These are phyloP conservation scores for Grus americana DNA, from an alignment of 2,113 vertebrate genomes.

Conservation along the genomic window DNA sequence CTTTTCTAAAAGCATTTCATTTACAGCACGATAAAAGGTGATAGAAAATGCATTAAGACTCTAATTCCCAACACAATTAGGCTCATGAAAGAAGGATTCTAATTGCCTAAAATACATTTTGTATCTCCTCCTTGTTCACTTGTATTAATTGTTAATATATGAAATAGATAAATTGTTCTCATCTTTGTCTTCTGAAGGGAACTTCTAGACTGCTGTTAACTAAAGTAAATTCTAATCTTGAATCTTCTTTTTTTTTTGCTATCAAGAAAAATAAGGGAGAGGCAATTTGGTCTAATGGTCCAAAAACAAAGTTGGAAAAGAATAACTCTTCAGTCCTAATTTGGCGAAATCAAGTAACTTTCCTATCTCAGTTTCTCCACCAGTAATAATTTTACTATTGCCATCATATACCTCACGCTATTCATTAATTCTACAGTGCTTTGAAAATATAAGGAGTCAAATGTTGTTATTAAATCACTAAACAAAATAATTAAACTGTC, in stretches of 20 bases:
- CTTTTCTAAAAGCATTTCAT: constrained; percentile 1
- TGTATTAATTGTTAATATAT: background rate
- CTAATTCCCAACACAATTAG: background rate
- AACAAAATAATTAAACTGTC: constrained; percentile 62
- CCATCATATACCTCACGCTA: background rate
- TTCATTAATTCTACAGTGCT: constrained; percentile 20
- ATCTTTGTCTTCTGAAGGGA: background rate
- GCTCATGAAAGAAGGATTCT: background rate
- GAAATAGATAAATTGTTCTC: background rate
- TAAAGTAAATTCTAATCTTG: background rate
- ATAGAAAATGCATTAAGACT: background rate
- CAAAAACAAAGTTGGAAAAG: background rate
- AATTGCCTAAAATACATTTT: background rate
- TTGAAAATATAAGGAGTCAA: constrained; percentile 28
- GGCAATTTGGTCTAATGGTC: background rate
- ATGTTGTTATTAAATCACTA: constrained; percentile 55
- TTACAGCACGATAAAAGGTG: background rate
- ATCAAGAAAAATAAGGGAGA: background rate
- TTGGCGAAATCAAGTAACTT: background rate
- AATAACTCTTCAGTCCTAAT: background rate
- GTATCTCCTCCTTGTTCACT: background rate
- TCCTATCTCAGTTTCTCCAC: background rate
- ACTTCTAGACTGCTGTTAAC: background rate
- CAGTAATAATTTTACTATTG: background rate
- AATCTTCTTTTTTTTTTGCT: background rate